Percentiles rank a stretch among this genome's conserved stretches.
Conservation (phyloP, 1,140 invertebrate species). For the Eupristina koningsbergeri region DNA sequence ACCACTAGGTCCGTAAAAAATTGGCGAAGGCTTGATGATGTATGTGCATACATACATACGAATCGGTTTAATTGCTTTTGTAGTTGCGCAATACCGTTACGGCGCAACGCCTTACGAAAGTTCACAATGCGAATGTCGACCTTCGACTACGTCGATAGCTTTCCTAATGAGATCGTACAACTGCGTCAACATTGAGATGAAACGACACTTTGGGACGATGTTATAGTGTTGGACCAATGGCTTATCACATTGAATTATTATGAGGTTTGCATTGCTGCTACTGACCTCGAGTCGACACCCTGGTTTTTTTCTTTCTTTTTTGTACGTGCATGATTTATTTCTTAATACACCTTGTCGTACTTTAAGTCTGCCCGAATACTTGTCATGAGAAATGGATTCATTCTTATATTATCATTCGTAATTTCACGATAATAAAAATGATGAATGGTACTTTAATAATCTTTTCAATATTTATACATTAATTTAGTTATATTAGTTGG, state of each 20-base stretch:
- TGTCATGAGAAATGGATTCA: too few relatives aligned
- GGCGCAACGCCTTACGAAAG: slow-evolving; percentile 29
- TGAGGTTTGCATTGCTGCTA: not conserved
- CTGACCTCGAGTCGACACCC: not conserved
- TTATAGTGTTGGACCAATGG: not conserved
- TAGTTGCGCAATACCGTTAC: slow-evolving; percentile 30
- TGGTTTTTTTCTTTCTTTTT: not conserved
- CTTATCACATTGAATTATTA: not conserved
- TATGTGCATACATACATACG: not conserved
- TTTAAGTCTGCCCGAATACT: too few relatives aligned
- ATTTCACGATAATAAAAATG: too few relatives aligned
- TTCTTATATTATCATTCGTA: too few relatives aligned
- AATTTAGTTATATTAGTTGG: too few relatives aligned
- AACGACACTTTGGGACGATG: not conserved
- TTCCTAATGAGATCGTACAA: slow-evolving; percentile 41
- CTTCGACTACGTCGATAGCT: slow-evolving; percentile 42
- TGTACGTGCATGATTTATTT: not conserved
- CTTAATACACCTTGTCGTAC: not conserved
- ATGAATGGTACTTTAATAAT: too few relatives aligned
- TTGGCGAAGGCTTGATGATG: not conserved
- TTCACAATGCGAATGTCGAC: slow-evolving; percentile 40
- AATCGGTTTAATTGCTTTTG: slow-evolving; percentile 18
- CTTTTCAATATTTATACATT: too few relatives aligned
- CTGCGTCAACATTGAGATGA: not conserved
- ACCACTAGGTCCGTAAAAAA: not conserved